Evolutionary conservation across 2,888 invertebrate species (phyloP), one percentile per base, ranked within the genome.

Genomic region (Brachypalpus laphriformis): DNA sequence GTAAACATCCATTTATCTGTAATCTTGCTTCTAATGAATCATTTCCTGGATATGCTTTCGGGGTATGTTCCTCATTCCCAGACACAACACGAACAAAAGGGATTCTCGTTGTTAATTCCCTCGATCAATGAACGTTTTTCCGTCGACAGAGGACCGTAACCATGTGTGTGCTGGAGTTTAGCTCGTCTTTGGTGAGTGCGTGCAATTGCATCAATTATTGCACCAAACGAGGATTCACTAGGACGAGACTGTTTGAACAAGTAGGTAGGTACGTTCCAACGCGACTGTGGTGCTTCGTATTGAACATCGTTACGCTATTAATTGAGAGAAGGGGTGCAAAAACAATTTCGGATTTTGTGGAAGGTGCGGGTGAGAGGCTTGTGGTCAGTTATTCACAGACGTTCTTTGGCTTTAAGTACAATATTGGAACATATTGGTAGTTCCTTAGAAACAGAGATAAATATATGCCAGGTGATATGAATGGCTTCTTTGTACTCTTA

Each of bases 201-300:
- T 82, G 82, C 82, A 82, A 49, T 68, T 61, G 66, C 82, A 78
- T 78, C 71, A 72, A 78, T 83, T 83, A 78, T 66, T 68, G 68
- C 68, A 61, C 61, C 61, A 40, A 25, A 63, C 45, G 56, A 63
- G 63, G n/a, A 54, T 57, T 31, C 56, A 68, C 63, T 75, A n/a
- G 75, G 42, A 75, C 25, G 25, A 6, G 40, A 40, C 75, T 51
- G 61, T 51, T 77, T 77, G 16, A 59, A 59, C 49, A 57, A 42
- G 37, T 40, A n/a, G 2, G 56, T 14, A 63, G 25, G 42, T 51
- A 18, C 72, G 42, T 18, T 25, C 25, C 7, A 16, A 22, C n/a
- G 6, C 9, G 11, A 18, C 11, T 20, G 18, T 8, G 49, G 1
- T 11, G 34, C 31, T 6, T 34, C 18, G 59, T 40, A 11, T 16